Evolutionary conservation across 2,113 vertebrate genomes (phyloP).

Genomic region (Glareola pratincola): DNA sequence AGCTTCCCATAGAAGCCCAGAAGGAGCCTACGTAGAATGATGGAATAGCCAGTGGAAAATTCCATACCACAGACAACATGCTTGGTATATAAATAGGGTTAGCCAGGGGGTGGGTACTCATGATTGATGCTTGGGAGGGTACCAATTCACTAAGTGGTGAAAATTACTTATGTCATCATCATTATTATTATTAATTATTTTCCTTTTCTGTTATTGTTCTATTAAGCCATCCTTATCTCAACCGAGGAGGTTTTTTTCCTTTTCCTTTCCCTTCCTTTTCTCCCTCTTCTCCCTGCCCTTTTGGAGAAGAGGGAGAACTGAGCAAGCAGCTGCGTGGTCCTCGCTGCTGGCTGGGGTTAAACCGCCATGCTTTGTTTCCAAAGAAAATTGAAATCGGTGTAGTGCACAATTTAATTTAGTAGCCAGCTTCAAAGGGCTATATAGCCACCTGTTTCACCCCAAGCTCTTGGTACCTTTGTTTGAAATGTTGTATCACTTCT

Average conservation of each 20-base stretch:
- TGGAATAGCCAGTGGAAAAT: neutral
- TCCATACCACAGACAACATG: neutral
- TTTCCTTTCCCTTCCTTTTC: neutral
- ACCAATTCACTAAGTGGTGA: neutral
- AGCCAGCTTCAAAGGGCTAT: slow-evolving; percentile 10
- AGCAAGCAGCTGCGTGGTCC: neutral
- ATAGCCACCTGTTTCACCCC: neutral
- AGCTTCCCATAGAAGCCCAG: neutral
- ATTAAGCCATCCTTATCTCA: neutral
- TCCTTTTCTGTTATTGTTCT: neutral
- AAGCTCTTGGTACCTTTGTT: neutral
- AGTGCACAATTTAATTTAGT: slow-evolving; percentile 11
- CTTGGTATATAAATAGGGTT: neutral
- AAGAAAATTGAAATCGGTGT: slow-evolving; percentile 33
- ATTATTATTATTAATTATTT: neutral
- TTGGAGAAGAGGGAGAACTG: neutral
- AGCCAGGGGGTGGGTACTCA: neutral
- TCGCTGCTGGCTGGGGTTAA: neutral
- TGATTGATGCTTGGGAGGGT: neutral
- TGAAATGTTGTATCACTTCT: neutral
- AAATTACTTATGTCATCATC: neutral
- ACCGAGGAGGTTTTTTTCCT: neutral
- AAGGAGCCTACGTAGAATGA: neutral
- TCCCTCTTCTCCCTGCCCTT: neutral
- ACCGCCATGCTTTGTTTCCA: neutral